Evolutionary conservation across 2,888 invertebrate genomes (phyloP).

Genomic region (Aromia moschata): DNA sequence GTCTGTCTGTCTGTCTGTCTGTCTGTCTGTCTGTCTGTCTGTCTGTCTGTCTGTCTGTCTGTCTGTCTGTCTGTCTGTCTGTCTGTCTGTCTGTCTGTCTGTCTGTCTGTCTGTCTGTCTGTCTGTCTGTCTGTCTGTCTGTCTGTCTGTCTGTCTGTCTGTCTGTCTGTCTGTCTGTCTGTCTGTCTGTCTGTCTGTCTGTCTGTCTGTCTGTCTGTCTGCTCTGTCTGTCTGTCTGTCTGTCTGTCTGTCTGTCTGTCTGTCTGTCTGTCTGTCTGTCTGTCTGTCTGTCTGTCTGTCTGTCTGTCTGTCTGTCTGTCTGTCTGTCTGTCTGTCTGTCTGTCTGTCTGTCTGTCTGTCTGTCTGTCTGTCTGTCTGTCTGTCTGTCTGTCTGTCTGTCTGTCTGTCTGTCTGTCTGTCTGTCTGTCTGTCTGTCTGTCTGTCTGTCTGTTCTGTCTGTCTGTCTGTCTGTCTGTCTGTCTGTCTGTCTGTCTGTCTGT

Average conservation of each 20-base stretch:
- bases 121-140: constrained; percentile 27
- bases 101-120: constrained; percentile 19
- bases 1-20: too few relatives aligned
- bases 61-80: too few relatives aligned
- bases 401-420: constrained; percentile 25
- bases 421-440: background rate
- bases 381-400: constrained; percentile 27
- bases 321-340: constrained; percentile 26
- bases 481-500: too few relatives aligned
- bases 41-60: too few relatives aligned
- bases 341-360: constrained; percentile 27
- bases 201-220: constrained; percentile 27
- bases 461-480: too few relatives aligned
- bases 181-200: constrained; percentile 27
- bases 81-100: constrained; percentile 14
- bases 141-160: constrained; percentile 27
- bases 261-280: constrained; percentile 27
- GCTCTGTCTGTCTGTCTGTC: constrained; percentile 26
- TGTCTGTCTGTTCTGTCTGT: too few relatives aligned
- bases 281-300: constrained; percentile 26
- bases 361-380: constrained; percentile 27
- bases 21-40: too few relatives aligned
- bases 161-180: constrained; percentile 27
- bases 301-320: constrained; percentile 26
- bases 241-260: constrained; percentile 26